A percentile compares a stretch with the other conserved stretches of the same genome.
These are phyloP conservation scores for Stomorhina lunata DNA, from an alignment of 2,888 invertebrate genomes.

Conservation along the genomic window DNA sequence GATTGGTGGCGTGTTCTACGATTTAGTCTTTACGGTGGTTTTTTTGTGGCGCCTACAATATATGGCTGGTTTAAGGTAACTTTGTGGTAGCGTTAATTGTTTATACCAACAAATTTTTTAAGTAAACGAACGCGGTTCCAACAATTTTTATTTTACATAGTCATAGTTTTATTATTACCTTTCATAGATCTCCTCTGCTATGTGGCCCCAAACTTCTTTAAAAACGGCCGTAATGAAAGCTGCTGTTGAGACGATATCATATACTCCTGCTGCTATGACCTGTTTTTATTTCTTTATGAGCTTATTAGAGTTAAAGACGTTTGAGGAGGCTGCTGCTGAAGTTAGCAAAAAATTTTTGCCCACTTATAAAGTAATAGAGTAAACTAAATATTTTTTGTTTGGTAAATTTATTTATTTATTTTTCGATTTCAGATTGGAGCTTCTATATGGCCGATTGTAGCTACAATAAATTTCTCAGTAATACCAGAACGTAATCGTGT, in stretches of 20 bases:
- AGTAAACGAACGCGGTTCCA: too few species aligned
- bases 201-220: slow-evolving; percentile 88
- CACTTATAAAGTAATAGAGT: slow-evolving; percentile 82
- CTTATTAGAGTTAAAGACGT: slow-evolving; percentile 85
- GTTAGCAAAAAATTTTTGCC: slow-evolving; percentile 87
- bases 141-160: too few species aligned
- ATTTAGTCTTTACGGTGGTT: slow-evolving; percentile 89
- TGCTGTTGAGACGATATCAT: slow-evolving; percentile 86
- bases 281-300: slow-evolving; percentile 90
- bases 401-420: neutral
- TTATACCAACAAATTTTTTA: neutral
- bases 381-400: neutral
- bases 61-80: slow-evolving; percentile 88
- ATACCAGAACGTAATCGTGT: slow-evolving; percentile 87
- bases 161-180: neutral
- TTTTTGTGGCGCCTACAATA: slow-evolving; percentile 90
- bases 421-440: slow-evolving; percentile 82
- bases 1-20: slow-evolving; percentile 86
- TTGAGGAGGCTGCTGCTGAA: slow-evolving; percentile 84
- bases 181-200: slow-evolving; percentile 73
- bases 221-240: slow-evolving; percentile 88
- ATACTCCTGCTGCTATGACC: slow-evolving; percentile 88
- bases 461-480: slow-evolving; percentile 87
- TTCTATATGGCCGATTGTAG: slow-evolving; percentile 86
- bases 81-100: neutral